These are phyloP conservation scores for Drosophila bifasciata DNA, from an alignment of 1,140 invertebrate genomes.

Conservation along the genomic window DNA sequence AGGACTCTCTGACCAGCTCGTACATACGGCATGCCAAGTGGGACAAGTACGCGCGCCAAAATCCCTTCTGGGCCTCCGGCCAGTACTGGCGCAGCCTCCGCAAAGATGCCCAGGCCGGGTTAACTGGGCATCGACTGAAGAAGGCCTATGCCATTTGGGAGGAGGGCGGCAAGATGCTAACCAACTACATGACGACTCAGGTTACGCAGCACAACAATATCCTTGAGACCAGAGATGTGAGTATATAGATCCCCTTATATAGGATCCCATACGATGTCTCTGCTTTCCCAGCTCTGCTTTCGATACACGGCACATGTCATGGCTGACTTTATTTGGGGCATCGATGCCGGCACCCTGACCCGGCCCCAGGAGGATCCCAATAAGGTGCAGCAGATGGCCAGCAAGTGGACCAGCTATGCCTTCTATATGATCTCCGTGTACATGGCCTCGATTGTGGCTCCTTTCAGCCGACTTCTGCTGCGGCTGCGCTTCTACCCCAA, in stretches of 20 bases:
- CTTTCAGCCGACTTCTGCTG: constrained; percentile 37
- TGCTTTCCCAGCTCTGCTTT: constrained; percentile 61
- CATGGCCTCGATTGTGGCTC: constrained; percentile 55
- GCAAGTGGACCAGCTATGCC: constrained; percentile 55
- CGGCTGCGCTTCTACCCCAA: constrained; percentile 61
- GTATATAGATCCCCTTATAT: neutral
- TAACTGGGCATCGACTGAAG: constrained; percentile 83
- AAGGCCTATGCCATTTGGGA: constrained; percentile 69
- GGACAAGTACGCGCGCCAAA: constrained; percentile 83
- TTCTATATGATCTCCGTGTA: constrained; percentile 63
- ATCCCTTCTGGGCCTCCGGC: constrained; percentile 84
- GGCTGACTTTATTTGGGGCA: constrained; percentile 85
- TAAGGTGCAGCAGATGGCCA: constrained; percentile 58
- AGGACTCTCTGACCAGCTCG: constrained; percentile 69
- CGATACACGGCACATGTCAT: constrained; percentile 85
- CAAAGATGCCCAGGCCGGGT: constrained; percentile 85
- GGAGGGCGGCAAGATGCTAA: constrained; percentile 59
- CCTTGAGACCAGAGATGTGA: constrained; percentile 71
- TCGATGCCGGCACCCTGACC: constrained; percentile 81
- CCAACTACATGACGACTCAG: constrained; percentile 37
- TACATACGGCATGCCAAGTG: constrained; percentile 62
- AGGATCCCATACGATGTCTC: too few relatives aligned
- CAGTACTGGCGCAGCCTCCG: constrained; percentile 85
- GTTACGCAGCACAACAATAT: constrained; percentile 16
- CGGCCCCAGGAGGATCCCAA: constrained; percentile 36